Base-by-base conservation (phyloP, 2,797 vertebrate species). In the Pantherophis alleghaniensis region DNA sequence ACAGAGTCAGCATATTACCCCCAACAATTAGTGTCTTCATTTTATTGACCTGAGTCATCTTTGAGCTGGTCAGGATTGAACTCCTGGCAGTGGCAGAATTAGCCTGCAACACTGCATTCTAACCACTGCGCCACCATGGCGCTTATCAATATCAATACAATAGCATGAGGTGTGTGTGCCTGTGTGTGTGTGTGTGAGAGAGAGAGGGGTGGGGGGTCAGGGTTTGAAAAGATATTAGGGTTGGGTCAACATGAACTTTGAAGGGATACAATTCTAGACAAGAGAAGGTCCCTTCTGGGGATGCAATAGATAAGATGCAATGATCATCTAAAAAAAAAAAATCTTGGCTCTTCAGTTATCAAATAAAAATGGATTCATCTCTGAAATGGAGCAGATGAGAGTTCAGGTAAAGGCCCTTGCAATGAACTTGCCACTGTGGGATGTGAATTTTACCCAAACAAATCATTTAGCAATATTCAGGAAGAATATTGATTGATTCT, bases 311-410 rank as follows among this genome's bases (percentile, higher is more conserved):
- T 42, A 96, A 97, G 92, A 96, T 96, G 96, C 95, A 95, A 96
- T 96, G 95, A 92, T 96, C 97, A 95, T 96, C 93, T 96, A 97
- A 95, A 96, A 96, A 97, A 42, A 42, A 97, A 97, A 97, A 97
- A 95, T 96, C 95, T 96, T 96, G 98, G 97, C 97, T 97, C 97
- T 97, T 98, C 97, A 96, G 97, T 95, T 97, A 96, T 90, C 94
- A 94, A 97, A 96, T 94, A 96, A 18, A 11, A 96, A 97, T 97
- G 96, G 96, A 97, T 96, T 97, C 96, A 96, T 59, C 97, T 97
- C 96, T 95, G 92, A 93, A 96, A 96, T 60, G 57, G 11, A 26
- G n/a, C 10, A 97, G 93, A 94, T 95, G 95, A 97, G 96, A 97
- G 96, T 97, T 97, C 95, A 97, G 94, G 96, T 91, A 96, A 97